Conservation (phyloP, 1,140 invertebrate genomes). For the Lepidurus apus region DNA sequence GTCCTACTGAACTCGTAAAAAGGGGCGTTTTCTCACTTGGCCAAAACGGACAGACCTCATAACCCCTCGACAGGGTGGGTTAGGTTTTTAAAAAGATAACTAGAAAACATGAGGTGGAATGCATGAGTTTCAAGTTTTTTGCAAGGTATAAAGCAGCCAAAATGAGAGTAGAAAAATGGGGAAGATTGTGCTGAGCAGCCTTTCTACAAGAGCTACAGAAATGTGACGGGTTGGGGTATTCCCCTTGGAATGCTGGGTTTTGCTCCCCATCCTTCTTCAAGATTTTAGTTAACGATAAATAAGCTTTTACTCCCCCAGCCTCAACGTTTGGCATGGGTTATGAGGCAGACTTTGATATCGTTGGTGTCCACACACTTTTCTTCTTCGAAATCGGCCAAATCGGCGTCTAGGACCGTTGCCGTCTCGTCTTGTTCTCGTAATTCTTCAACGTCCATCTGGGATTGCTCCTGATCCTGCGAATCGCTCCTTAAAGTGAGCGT, state of each 20-base stretch:
- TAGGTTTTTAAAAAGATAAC: neutral
- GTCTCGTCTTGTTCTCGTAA: slow-evolving; percentile 9
- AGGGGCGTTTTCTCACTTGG: neutral
- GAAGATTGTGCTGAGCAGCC: neutral
- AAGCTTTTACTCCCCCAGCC: neutral
- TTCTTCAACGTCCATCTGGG: neutral
- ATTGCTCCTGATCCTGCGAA: neutral
- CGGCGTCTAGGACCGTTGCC: slow-evolving; percentile 41
- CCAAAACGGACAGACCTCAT: neutral
- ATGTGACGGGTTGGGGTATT: neutral
- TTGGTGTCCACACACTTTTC: neutral
- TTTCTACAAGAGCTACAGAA: neutral
- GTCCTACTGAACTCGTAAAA: neutral
- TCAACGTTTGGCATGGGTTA: neutral
- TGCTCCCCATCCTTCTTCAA: too few relatives aligned
- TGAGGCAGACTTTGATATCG: slow-evolving; percentile 15
- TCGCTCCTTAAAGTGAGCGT: slow-evolving; percentile 4
- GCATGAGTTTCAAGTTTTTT: neutral
- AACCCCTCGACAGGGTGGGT: neutral
- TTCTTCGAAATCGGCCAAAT: slow-evolving; percentile 38
- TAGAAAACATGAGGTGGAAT: neutral
- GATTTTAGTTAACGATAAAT: neutral
- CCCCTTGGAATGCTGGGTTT: too few relatives aligned
- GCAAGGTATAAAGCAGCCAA: slow-evolving; percentile 12
- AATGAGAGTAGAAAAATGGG: neutral